A percentile compares a stretch with the other conserved stretches of the same genome.
Conservation (phyloP, 2,113 vertebrate species). For the Gopherus flavomarginatus region DNA sequence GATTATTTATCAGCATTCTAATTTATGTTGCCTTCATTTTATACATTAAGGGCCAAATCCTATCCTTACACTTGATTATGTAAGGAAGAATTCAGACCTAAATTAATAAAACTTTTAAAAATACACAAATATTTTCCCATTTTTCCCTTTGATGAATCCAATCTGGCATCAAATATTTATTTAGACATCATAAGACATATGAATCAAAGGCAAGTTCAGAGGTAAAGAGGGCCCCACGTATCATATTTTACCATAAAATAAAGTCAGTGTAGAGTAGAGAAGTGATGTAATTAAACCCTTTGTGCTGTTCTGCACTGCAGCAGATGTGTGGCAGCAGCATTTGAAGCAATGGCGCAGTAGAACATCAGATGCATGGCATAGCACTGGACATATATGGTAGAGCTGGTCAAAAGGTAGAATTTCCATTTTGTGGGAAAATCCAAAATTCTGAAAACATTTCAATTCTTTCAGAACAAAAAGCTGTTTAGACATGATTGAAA, state of each 20-base stretch:
- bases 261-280: conserved; percentile 43
- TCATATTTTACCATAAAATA: conserved; percentile 47
- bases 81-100: background rate
- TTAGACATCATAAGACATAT: conserved; percentile 49
- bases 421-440: no score
- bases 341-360: background rate
- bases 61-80: background rate
- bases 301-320: background rate
- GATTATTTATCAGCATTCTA: background rate
- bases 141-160: conserved; percentile 36
- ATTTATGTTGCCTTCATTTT: background rate
- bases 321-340: background rate
- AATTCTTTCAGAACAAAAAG: no score
- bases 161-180: conserved; percentile 52
- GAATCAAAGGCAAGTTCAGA: conserved; percentile 37
- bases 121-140: conserved; percentile 16
- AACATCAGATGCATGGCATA: background rate
- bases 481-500: no score
- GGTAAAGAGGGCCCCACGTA: conserved; percentile 9
- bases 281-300: conserved; percentile 23
- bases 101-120: conserved; percentile 38
- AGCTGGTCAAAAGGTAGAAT: no score
- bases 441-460: no score
- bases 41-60: background rate
- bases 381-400: background rate